Evolutionary conservation across 1,140 invertebrate species (phyloP), one percentile per base, ranked within the genome.

Genomic region (Pachyrhynchus sulphureomaculatus): DNA sequence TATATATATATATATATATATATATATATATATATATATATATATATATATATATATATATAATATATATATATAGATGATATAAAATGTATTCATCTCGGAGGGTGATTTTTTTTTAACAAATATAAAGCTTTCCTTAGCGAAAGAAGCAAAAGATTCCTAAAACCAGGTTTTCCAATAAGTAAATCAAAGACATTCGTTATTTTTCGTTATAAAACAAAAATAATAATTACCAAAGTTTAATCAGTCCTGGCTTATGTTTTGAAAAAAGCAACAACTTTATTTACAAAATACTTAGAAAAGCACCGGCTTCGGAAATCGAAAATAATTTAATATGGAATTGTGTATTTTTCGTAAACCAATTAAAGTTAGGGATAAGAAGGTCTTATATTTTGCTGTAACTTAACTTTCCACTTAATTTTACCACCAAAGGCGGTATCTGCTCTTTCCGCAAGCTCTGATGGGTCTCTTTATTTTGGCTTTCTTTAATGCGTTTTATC

Each of bases 321-420:
- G 20, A 52, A 52, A 52, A 37, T 42, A 39, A 56, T 56, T 53
- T 36, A 39, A 36, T 39, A 39, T 29, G 8, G 21, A 20, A 21
- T 45, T 56, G 53, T 56, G 53, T 63, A 52, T 63, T 63, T 63
- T 63, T 63, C 53, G 45, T 56, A 56, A 57, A 63, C 47, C 61
- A 63, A 63, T 63, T 63, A 63, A 63, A 63, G 53, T 57, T 63
- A 21, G 32, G 13, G 42, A 39, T 62, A 57, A 57, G 52, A 49
- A 55, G 54, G 36, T 63, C 53, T 44, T 57, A 48, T 51, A 63
- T 63, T 65, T 56, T 65, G 52, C 36, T 56, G 18, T 56, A 44
- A 65, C 45, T 56, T 42, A 68, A 68, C 67, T 68, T 68, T 62
- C 56, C 64, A 68, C 67, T 68, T 68, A 68, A 68, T 64, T 65